Percentiles rank a stretch among this genome's conserved stretches.
Evolutionary conservation across 37 sponge, comb jelly and placozoan species (phyloP).

Genomic region (Axinella damicornis): DNA sequence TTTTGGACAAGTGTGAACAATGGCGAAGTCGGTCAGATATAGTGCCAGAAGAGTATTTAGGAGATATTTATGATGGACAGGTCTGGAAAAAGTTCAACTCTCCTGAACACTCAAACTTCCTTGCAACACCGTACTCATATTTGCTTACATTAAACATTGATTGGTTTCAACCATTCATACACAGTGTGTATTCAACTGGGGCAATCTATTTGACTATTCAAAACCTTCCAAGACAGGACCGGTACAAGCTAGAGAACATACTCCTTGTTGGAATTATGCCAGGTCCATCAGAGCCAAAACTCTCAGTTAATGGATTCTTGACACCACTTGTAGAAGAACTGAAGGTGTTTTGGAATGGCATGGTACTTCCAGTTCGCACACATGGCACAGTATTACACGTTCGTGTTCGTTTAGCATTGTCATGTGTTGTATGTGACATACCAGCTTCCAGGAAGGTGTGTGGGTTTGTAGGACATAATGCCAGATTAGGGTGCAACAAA

Average conservation of each 20-base stretch:
- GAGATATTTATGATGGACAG: constrained; percentile 48
- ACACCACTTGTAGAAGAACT: constrained; percentile 49
- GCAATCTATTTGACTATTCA: constrained; percentile 26
- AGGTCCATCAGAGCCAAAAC: constrained; percentile 30
- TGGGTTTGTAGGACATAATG: constrained; percentile 63
- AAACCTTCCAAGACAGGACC: constrained; percentile 26
- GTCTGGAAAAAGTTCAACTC: constrained; percentile 35
- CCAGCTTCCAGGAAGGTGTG: constrained; percentile 58
- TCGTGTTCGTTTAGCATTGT: constrained; percentile 2
- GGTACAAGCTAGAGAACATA: constrained; percentile 30
- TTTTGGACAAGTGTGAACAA: constrained; percentile 28
- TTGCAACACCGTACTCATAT: neutral
- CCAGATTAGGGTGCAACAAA: constrained; percentile 45
- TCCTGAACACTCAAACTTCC: neutral
- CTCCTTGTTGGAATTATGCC: constrained; percentile 36
- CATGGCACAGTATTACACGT: neutral
- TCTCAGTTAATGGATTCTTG: constrained; percentile 16
- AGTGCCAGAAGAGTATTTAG: neutral
- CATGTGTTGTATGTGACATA: constrained; percentile 47
- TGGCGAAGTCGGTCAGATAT: neutral
- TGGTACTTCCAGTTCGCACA: neutral
- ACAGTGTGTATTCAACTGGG: constrained; percentile 26
- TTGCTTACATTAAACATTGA: constrained; percentile 36
- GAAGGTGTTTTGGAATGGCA: constrained; percentile 18
- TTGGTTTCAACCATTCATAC: constrained; percentile 56